A percentile compares a stretch with the other conserved stretches of the same genome.
Evolutionary conservation across 1,140 invertebrate genomes (phyloP).

Genomic region (Hestina assimilis): DNA sequence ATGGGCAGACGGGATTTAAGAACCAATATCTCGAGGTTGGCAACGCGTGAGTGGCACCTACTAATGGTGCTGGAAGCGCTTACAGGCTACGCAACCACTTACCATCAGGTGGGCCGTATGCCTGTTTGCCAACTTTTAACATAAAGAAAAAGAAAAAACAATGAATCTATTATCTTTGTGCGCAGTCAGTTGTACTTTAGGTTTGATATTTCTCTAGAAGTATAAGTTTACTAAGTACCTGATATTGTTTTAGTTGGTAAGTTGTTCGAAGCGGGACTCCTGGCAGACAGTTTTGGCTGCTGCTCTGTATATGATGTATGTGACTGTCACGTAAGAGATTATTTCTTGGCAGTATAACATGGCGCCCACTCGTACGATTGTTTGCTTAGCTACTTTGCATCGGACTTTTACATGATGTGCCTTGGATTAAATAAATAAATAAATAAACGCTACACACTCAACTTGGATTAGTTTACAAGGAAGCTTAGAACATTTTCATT

Average conservation of each 20-base stretch:
- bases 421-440: background rate
- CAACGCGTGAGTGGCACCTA: no score
- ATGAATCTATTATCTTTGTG: conserved; percentile 13
- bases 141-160: no score
- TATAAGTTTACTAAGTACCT: conserved; percentile 56
- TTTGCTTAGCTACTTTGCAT: conserved; percentile 58
- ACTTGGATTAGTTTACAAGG: no score
- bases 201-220: conserved; percentile 24
- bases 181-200: conserved; percentile 14
- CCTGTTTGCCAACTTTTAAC: no score
- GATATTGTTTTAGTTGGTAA: conserved; percentile 69
- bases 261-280: conserved; percentile 45
- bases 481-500: no score
- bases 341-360: conserved; percentile 69
- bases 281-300: conserved; percentile 68
- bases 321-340: conserved; percentile 71
- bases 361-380: conserved; percentile 49
- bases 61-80: no score
- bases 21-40: no score
- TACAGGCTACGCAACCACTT: no score
- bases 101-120: no score
- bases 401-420: conserved; percentile 22
- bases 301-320: conserved; percentile 66
- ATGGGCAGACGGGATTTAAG: no score
- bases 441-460: no score